Evolutionary conservation across 2,888 invertebrate genomes (phyloP), one percentile per base, ranked within the genome.

Genomic region (Microctonus brassicae): DNA sequence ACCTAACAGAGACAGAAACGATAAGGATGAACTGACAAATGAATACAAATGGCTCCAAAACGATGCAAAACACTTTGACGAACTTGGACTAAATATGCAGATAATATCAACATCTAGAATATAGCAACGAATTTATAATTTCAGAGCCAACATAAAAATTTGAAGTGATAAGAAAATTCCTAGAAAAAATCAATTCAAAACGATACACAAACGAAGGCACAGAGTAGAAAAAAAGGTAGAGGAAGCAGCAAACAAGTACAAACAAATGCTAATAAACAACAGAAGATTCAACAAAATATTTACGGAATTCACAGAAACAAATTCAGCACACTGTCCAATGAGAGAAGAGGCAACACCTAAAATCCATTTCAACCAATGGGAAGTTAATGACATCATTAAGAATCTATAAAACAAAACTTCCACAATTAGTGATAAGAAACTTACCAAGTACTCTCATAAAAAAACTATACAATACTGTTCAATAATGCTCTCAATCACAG

Each of bases 381-480:
- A 22, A 24, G 22, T 13, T 0, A 1, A n/a, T 7, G n/a, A 6
- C 0, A 26, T 55, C 10, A 10, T 55, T 0, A 6, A 1, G 36
- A 63, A 20, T 4, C 65, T 74, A 0, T 69, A 69, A 7, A 75
- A 77, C 36, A 75, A 75, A 69, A 65, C 73, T 76, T 0, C 76
- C 75, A 0, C 60, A 66, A 10, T 72, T 75, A 0, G 70, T 67
- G 0, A 53, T 77, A 0, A 75, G 76, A 57, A 61, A 77, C 9
- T 61, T 75, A 0, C 65, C 76, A 0, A 1, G 0, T 0, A 39
- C 22, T 0, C 7, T 74, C 0, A 69, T 75, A 0, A n/a, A 13
- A 13, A 53, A 65, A 1, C n/a, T 70, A 69, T 0, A 61, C 69
- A 7, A 65, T 70, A 0, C 20, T 75, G 0, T n/a, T n/a, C n/a